phyloP scores from a whole-genome alignment of 2,113 vertebrate genomes.

The Leptodactylus fuscus region DNA sequence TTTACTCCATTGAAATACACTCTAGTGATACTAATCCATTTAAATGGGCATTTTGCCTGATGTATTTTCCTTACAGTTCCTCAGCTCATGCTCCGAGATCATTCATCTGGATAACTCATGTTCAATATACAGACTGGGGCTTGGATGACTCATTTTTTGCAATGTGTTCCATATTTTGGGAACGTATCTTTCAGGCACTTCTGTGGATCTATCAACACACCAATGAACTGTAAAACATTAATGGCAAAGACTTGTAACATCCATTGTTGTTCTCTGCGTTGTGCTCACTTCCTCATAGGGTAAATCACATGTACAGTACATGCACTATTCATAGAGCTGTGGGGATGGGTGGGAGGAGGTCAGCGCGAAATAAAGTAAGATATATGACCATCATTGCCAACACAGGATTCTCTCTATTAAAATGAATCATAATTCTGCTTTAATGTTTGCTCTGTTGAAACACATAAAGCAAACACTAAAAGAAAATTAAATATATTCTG shows the following conservation, averaged over 20 bases:
- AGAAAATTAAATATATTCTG: background rate
- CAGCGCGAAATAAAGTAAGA: background rate
- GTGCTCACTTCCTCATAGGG: constrained; percentile 1
- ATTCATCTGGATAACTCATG: constrained; percentile 31
- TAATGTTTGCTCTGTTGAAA: background rate
- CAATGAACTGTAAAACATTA: constrained; percentile 36
- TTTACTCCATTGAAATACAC: constrained; percentile 5
- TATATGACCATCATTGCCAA: background rate
- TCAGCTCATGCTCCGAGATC: background rate
- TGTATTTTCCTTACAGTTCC: constrained; percentile 14
- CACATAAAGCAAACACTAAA: background rate
- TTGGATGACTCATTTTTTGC: constrained; percentile 15
- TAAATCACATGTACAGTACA: constrained; percentile 9
- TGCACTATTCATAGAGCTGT: background rate
- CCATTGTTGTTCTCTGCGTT: background rate
- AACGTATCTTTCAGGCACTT: background rate
- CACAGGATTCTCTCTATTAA: background rate
- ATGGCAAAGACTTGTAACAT: background rate
- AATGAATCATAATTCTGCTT: background rate
- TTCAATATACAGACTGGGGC: constrained; percentile 12
- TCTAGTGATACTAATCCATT: constrained; percentile 1
- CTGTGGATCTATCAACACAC: constrained; percentile 7
- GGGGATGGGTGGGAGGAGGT: background rate
- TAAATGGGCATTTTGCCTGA: constrained; percentile 12
- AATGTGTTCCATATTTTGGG: constrained; percentile 23